Conservation (phyloP, 1,140 invertebrate genomes). For the Brachystomella parvula region DNA sequence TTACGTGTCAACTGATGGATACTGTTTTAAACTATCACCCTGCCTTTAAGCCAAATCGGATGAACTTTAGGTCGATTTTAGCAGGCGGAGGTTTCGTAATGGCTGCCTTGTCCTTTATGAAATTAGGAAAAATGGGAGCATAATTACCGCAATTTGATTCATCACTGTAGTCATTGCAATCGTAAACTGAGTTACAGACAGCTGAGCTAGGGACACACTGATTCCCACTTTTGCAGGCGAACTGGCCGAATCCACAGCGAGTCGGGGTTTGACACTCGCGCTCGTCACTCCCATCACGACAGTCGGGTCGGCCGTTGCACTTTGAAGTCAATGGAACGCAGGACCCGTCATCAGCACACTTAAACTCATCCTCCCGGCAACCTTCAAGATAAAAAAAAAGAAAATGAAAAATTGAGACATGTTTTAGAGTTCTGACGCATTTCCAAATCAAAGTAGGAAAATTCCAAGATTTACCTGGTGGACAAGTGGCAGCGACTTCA, state of each 20-base stretch:
- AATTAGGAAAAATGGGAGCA: no score
- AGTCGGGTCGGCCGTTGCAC: conserved; percentile 19
- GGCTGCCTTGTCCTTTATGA: no score
- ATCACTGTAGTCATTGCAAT: conserved; percentile 85
- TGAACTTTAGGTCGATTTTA: no score
- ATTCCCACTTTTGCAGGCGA: conserved; percentile 52
- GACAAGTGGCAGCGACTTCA: not conserved
- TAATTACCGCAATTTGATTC: conserved; percentile 66
- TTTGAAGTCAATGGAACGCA: not conserved
- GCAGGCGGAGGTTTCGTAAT: no score
- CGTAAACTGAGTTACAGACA: conserved; percentile 57
- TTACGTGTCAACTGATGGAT: no score
- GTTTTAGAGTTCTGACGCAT: not conserved
- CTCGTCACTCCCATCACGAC: conserved; percentile 37
- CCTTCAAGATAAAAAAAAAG: not conserved
- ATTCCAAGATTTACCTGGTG: conserved; percentile 3
- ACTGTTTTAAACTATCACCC: no score
- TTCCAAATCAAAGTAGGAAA: not conserved
- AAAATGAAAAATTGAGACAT: not conserved
- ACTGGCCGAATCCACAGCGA: conserved; percentile 47
- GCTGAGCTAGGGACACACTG: conserved; percentile 49
- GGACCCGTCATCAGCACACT: not conserved
- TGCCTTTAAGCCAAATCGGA: no score
- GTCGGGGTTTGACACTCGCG: conserved; percentile 24
- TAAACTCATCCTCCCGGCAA: conserved; percentile 10